These are phyloP conservation scores for Drosophila paracracens DNA, from an alignment of 2,888 invertebrate genomes.

Conservation along the genomic window DNA sequence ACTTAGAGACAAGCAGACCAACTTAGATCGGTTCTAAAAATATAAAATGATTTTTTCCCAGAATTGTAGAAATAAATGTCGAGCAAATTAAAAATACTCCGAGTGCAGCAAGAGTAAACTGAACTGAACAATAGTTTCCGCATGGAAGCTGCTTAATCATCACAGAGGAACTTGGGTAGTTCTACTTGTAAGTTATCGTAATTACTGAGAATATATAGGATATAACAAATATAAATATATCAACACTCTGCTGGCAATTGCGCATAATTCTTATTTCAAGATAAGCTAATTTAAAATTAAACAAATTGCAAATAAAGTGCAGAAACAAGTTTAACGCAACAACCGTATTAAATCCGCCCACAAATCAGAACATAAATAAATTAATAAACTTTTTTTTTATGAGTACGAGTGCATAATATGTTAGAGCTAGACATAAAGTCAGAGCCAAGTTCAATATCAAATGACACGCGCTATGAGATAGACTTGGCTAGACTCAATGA, in stretches of 20 bases:
- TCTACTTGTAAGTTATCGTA: neutral
- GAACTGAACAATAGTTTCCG: neutral
- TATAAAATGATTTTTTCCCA: neutral
- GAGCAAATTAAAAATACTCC: neutral
- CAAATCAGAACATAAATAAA: conserved; percentile 69
- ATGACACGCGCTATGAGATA: conserved; percentile 59
- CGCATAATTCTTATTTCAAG: conserved; percentile 44
- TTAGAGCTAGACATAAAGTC: conserved; percentile 18
- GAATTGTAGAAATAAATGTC: neutral
- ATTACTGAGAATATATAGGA: neutral
- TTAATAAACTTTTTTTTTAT: conserved; percentile 46
- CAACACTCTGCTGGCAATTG: conserved; percentile 5
- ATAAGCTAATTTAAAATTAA: conserved; percentile 29
- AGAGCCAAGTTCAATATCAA: conserved; percentile 76
- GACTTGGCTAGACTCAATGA: conserved; percentile 51
- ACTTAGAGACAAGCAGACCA: neutral
- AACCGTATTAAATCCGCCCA: conserved; percentile 51
- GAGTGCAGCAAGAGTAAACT: neutral
- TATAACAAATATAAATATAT: neutral
- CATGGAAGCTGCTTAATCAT: neutral
- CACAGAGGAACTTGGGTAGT: neutral
- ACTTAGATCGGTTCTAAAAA: neutral
- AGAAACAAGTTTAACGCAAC: conserved; percentile 58
- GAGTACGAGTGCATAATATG: conserved; percentile 47
- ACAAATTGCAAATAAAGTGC: conserved; percentile 51